These are phyloP conservation scores for Lophotis ruficrista DNA, from an alignment of 2,113 vertebrate genomes.

Conservation along the genomic window DNA sequence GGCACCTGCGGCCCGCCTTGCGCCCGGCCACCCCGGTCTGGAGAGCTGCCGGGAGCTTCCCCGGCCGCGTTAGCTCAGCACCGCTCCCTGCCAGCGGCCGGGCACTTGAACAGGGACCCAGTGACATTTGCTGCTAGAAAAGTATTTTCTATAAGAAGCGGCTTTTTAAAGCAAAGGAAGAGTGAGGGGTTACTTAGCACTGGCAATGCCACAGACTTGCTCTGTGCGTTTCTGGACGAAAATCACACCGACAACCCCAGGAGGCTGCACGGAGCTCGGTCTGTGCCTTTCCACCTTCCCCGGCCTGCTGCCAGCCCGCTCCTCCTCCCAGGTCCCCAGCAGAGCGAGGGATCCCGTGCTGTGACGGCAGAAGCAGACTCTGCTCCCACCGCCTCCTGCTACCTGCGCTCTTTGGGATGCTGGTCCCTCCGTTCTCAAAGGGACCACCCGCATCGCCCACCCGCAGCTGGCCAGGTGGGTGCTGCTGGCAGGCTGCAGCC, in stretches of 20 bases:
- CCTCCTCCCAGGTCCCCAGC: not conserved
- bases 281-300: not conserved
- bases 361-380: not conserved
- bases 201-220: not conserved
- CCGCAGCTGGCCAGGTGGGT: not conserved
- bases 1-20: not conserved
- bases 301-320: not conserved
- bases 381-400: not conserved
- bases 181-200: not conserved
- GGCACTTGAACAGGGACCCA: not conserved
- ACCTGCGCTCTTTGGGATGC: not conserved
- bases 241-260: not conserved
- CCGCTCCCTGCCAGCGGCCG: not conserved
- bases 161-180: not conserved
- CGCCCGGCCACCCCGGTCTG: not conserved
- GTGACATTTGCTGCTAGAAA: not conserved
- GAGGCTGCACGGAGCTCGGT: not conserved
- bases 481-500: not conserved
- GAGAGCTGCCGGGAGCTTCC: not conserved
- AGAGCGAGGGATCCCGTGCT: not conserved
- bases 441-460: not conserved
- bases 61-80: rapidly evolving
- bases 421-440: not conserved
- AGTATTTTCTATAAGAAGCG: not conserved
- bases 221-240: not conserved